Conservation (phyloP, 2,888 invertebrate genomes). For the Drosophila algonquin region DNA sequence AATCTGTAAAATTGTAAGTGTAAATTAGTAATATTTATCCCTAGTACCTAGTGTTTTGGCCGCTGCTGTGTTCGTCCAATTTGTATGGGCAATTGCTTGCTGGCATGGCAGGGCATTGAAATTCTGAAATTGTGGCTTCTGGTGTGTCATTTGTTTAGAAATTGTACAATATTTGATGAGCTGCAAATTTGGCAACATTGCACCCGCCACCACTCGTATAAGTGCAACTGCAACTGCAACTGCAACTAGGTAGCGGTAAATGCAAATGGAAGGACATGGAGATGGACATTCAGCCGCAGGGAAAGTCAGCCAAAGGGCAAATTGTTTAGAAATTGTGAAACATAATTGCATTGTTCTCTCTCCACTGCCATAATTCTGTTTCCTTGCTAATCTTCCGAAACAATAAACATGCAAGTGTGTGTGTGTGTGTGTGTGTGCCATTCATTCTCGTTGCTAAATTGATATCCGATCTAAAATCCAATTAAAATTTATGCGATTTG, state of each 20-base stretch:
- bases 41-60: constrained; percentile 20
- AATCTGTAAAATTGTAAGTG: too few relatives aligned
- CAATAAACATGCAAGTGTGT: constrained; percentile 26
- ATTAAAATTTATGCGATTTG: neutral
- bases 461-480: constrained; percentile 27
- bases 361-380: constrained; percentile 16
- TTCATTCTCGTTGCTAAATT: constrained; percentile 35
- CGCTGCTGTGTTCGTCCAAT: constrained; percentile 34
- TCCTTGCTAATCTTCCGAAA: constrained; percentile 32
- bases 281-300: constrained; percentile 1
- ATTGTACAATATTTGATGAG: constrained; percentile 60
- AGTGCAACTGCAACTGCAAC: constrained; percentile 2
- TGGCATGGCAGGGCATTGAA: constrained; percentile 29
- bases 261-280: neutral
- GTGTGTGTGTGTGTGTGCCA: constrained; percentile 1
- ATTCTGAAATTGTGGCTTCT: constrained; percentile 14
- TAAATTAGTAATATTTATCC: too few relatives aligned
- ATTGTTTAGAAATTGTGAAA: constrained; percentile 42
- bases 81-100: constrained; percentile 55
- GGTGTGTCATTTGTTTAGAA: constrained; percentile 65
- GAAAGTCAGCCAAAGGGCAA: constrained; percentile 54
- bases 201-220: too few relatives aligned
- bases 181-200: constrained; percentile 54
- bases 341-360: constrained; percentile 40
- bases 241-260: neutral